Evolutionary conservation across 1,140 invertebrate genomes (phyloP).

Genomic region (Pseudomyrmex gracilis): DNA sequence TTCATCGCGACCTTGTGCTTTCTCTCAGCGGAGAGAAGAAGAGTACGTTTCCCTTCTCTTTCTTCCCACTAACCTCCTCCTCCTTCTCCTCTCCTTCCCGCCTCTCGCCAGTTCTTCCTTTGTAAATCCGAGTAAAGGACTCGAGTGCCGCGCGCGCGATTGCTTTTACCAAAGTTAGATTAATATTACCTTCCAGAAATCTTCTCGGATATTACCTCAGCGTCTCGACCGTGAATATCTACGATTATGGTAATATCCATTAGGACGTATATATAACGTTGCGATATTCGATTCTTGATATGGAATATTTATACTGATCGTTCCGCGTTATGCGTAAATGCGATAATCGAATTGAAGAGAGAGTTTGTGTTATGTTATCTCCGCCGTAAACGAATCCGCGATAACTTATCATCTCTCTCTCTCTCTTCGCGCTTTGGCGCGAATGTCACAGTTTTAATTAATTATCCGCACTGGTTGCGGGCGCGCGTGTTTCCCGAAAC

Average conservation of each 20-base stretch:
- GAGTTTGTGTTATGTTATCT: constrained; percentile 34
- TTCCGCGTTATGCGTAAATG: not conserved
- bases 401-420: constrained; percentile 30
- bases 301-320: constrained; percentile 4
- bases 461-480: constrained; percentile 47
- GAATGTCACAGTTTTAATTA: constrained; percentile 57
- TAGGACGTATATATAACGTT: not conserved
- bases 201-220: not conserved
- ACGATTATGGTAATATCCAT: not conserved
- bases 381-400: not conserved
- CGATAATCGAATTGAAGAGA: not conserved
- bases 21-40: constrained; percentile 20
- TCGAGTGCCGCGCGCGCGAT: constrained; percentile 26
- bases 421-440: constrained; percentile 27
- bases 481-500: constrained; percentile 30
- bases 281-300: constrained; percentile 3
- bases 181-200: constrained; percentile 42
- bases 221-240: not conserved
- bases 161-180: constrained; percentile 35
- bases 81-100: too few species aligned
- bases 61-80: too few species aligned
- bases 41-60: not conserved
- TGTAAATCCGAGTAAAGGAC: constrained; percentile 52
- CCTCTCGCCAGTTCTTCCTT: constrained; percentile 13
- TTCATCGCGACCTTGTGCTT: constrained; percentile 58